These are phyloP conservation scores for Electrophaes corylata DNA, from an alignment of 2,888 invertebrate genomes.

Conservation along the genomic window DNA sequence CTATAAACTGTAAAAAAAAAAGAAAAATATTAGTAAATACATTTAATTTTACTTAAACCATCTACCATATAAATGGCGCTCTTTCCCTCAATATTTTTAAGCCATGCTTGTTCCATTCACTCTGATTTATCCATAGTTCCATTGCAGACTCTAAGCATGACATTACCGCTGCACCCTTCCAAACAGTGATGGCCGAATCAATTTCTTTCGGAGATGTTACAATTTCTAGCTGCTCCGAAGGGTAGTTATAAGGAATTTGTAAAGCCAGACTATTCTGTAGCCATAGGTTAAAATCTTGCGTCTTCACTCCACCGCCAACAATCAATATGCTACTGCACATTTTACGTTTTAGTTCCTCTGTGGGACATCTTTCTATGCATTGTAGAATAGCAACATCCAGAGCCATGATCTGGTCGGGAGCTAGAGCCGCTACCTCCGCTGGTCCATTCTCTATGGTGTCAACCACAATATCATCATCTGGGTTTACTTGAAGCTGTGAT, in stretches of 20 bases:
- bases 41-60: neutral
- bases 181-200: conserved; percentile 94
- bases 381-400: conserved; percentile 96
- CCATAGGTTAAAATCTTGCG: conserved; percentile 92
- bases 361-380: conserved; percentile 95
- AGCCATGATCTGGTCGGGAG: conserved; percentile 92
- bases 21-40: too few species aligned
- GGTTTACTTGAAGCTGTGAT: conserved; percentile 75
- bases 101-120: conserved; percentile 94
- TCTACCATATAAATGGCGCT: conserved; percentile 95
- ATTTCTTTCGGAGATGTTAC: conserved; percentile 96
- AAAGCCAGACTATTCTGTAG: conserved; percentile 93
- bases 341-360: conserved; percentile 94
- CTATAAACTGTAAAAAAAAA: too few species aligned
- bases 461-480: conserved; percentile 90
- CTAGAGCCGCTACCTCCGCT: conserved; percentile 88
- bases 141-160: conserved; percentile 96
- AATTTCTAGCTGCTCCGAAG: conserved; percentile 94
- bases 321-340: conserved; percentile 97
- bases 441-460: conserved; percentile 84
- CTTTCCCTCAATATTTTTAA: conserved; percentile 94
- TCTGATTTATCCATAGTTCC: conserved; percentile 94
- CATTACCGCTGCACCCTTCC: conserved; percentile 98
- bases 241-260: conserved; percentile 91
- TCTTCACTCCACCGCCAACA: conserved; percentile 96